A percentile compares a stretch with the other conserved stretches of the same genome.
Conservation (phyloP, 1,140 invertebrate genomes). For the Nixonia krombeini region DNA sequence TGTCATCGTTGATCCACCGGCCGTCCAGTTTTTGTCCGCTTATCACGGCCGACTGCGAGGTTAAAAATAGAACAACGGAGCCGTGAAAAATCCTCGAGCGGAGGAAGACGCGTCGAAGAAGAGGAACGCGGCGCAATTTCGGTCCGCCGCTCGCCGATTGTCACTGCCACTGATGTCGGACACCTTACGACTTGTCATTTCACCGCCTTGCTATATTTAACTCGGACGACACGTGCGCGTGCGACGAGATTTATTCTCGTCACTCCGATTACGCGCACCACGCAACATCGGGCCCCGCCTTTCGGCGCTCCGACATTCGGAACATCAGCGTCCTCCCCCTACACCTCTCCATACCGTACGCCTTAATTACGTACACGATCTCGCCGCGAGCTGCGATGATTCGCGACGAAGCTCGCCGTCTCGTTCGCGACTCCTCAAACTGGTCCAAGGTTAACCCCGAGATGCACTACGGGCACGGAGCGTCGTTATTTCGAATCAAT, state of each 20-base stretch:
- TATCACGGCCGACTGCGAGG: too few relatives aligned
- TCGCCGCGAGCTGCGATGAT: too few relatives aligned
- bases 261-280: slow-evolving; percentile 44
- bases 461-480: too few relatives aligned
- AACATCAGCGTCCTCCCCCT: slow-evolving; percentile 20
- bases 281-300: slow-evolving; percentile 39
- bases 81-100: too few relatives aligned
- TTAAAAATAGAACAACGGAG: too few relatives aligned
- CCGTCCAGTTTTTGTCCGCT: too few relatives aligned
- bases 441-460: neutral
- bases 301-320: slow-evolving; percentile 38
- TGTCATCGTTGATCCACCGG: too few relatives aligned
- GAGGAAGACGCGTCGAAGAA: too few relatives aligned
- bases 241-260: slow-evolving; percentile 45
- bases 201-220: slow-evolving; percentile 40
- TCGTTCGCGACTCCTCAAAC: neutral
- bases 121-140: too few relatives aligned
- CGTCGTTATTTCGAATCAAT: too few relatives aligned
- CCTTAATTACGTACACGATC: slow-evolving; percentile 14
- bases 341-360: slow-evolving; percentile 24
- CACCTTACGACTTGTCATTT: slow-evolving; percentile 49
- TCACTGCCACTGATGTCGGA: slow-evolving; percentile 42
- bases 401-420: too few relatives aligned
- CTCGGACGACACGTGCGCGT: slow-evolving; percentile 40
- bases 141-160: slow-evolving; percentile 29